Conservation (phyloP, 2,113 vertebrate species). For the Cygnus buccinator region DNA sequence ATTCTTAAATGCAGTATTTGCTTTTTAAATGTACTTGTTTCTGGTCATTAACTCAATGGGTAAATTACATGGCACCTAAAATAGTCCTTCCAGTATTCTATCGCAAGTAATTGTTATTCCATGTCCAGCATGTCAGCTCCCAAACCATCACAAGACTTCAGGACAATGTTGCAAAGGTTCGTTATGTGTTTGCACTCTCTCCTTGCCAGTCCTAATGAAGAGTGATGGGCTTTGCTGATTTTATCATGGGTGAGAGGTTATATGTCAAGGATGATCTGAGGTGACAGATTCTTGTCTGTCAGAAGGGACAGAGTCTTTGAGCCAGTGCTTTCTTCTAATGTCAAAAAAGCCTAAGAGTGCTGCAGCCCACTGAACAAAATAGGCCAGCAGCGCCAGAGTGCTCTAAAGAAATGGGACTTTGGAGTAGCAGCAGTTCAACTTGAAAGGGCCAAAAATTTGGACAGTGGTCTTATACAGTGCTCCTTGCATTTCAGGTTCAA, state of each 20-base stretch:
- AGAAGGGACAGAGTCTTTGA: neutral
- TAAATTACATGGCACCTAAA: neutral
- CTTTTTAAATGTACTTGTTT: neutral
- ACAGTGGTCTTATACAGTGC: accelerated
- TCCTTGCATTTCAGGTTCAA: neutral
- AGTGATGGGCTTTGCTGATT: neutral
- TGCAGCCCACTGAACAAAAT: neutral
- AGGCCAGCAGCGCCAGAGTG: neutral
- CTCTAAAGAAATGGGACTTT: neutral
- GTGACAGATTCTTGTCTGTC: neutral
- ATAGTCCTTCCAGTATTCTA: neutral
- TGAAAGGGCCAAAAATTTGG: neutral
- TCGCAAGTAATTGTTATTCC: neutral
- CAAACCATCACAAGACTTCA: neutral
- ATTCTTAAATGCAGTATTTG: neutral
- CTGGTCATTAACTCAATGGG: neutral
- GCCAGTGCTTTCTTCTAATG: neutral
- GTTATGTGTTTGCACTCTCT: neutral
- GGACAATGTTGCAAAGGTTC: neutral
- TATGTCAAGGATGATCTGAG: neutral
- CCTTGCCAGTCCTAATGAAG: neutral
- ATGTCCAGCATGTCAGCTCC: accelerated
- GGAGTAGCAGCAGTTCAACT: neutral
- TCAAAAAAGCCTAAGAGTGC: neutral
- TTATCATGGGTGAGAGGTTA: neutral